phyloP scores from a whole-genome alignment of 2,797 vertebrate genomes.

The Diceros bicornis region DNA sequence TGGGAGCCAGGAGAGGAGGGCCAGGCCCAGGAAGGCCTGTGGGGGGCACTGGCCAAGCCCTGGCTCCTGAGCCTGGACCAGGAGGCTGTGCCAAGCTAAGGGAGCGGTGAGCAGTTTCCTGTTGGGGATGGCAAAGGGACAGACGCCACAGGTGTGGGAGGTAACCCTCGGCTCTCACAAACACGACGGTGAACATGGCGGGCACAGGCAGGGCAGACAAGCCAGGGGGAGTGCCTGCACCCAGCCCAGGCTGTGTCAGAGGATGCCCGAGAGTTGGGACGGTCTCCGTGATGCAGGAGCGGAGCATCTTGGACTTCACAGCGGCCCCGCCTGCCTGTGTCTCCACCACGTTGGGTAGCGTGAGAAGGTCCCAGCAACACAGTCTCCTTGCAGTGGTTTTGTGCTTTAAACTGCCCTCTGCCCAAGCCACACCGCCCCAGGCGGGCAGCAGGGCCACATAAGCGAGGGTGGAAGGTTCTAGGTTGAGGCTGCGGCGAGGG shows the following conservation, averaged over 20 bases:
- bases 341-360: rapidly evolving
- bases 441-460: neutral
- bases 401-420: slow-evolving; percentile 44
- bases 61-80: neutral
- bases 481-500: neutral
- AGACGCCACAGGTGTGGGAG: neutral
- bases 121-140: neutral
- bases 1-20: neutral
- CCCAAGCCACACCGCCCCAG: neutral
- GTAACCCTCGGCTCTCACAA: rapidly evolving
- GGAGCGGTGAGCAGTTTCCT: neutral
- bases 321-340: rapidly evolving
- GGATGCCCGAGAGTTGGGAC: neutral
- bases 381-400: rapidly evolving
- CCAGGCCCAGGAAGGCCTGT: neutral
- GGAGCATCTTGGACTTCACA: neutral
- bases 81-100: neutral
- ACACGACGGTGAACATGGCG: rapidly evolving
- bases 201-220: neutral
- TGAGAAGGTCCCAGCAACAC: rapidly evolving
- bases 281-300: neutral
- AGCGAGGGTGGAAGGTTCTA: neutral
- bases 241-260: neutral
- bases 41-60: neutral
- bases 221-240: neutral